Percentiles rank a stretch among this genome's conserved stretches.
Conservation (phyloP, 2,113 vertebrate species). For the Brienomyrus brachyistius region DNA sequence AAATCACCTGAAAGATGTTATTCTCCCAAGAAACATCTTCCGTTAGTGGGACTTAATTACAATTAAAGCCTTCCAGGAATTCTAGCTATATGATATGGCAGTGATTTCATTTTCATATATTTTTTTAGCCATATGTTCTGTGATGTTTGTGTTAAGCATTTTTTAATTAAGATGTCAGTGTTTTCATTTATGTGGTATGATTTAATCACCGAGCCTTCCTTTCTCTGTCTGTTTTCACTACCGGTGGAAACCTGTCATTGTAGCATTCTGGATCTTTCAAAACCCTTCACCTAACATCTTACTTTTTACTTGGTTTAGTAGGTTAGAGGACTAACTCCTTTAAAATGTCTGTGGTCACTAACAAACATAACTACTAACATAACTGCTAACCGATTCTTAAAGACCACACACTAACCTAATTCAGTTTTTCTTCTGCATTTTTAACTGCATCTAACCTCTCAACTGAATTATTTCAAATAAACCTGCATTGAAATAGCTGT, state of each 20-base stretch:
- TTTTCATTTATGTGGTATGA: constrained; percentile 5
- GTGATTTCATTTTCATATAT: constrained; percentile 47
- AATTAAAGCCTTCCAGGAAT: constrained; percentile 59
- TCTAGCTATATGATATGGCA: constrained; percentile 60
- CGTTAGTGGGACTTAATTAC: background rate
- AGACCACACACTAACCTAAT: constrained; percentile 27
- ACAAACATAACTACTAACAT: constrained; percentile 45
- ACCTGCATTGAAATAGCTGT: background rate
- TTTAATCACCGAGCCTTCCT: constrained; percentile 25
- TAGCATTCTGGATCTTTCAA: constrained; percentile 52
- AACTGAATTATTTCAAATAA: background rate
- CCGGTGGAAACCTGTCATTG: constrained; percentile 59
- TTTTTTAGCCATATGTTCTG: background rate
- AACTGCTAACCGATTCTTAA: constrained; percentile 18
- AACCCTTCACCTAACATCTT: constrained; percentile 60
- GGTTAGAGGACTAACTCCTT: constrained; percentile 53
- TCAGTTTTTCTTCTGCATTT: background rate
- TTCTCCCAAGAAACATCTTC: background rate
- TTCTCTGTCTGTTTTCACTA: constrained; percentile 40
- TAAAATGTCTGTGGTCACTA: constrained; percentile 84
- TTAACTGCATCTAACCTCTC: background rate
- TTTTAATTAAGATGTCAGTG: background rate
- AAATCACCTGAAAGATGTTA: background rate
- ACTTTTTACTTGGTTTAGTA: constrained; percentile 39
- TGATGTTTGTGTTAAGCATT: constrained; percentile 1